These are phyloP conservation scores for Mayetiola destructor DNA, from an alignment of 2,888 invertebrate species.

Conservation along the genomic window DNA sequence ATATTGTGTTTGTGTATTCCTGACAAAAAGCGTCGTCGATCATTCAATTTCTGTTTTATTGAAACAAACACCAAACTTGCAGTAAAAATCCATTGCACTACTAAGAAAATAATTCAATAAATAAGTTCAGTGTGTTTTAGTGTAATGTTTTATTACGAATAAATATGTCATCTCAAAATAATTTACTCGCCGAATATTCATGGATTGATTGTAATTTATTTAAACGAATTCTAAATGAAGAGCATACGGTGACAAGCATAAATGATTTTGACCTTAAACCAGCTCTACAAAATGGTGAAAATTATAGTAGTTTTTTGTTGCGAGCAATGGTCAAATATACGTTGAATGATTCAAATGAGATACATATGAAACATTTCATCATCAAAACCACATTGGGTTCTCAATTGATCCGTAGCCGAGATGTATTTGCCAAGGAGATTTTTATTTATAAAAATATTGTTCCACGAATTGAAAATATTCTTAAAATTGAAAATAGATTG, in stretches of 20 bases:
- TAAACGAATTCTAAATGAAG: background rate
- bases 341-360: background rate
- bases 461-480: conserved; percentile 27
- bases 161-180: too few species aligned
- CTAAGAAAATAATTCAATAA: too few species aligned
- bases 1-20: too few species aligned
- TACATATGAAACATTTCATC: background rate
- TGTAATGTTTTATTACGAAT: too few species aligned
- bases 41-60: too few species aligned
- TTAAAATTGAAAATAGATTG: conserved; percentile 28
- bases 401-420: background rate
- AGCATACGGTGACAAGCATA: background rate
- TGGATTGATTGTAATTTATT: background rate
- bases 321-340: background rate
- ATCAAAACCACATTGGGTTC: background rate
- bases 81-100: too few species aligned
- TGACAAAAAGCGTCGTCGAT: too few species aligned
- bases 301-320: background rate
- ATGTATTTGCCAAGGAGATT: conserved; percentile 23
- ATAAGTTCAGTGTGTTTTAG: too few species aligned
- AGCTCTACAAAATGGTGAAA: background rate
- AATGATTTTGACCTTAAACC: background rate
- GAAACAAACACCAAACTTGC: too few species aligned
- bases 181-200: too few species aligned
- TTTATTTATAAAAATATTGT: conserved; percentile 29